These are phyloP conservation scores for Gallinago stenura DNA, from an alignment of 2,797 vertebrate species.

Conservation along the genomic window DNA sequence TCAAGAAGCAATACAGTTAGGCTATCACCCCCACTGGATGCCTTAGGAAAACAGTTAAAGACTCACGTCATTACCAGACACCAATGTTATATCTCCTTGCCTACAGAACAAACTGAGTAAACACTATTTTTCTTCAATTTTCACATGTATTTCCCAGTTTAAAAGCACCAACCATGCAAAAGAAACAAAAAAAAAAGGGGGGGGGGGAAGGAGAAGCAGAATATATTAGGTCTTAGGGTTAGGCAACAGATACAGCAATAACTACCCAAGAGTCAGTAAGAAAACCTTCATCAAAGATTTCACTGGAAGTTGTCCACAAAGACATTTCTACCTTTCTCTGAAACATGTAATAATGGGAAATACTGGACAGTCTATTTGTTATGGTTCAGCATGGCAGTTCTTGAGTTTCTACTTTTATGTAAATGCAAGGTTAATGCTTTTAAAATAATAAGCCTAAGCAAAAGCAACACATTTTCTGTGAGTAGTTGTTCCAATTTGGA, in stretches of 20 bases:
- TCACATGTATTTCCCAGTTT: neutral
- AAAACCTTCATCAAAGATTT: neutral
- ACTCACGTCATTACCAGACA: neutral
- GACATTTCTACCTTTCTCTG: neutral
- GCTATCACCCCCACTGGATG: neutral
- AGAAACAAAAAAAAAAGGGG: neutral
- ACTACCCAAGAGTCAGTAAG: neutral
- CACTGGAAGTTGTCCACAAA: neutral
- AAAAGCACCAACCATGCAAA: neutral
- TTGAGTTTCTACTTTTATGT: neutral
- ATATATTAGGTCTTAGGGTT: neutral
- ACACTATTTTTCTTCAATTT: neutral
- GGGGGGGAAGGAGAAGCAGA: neutral
- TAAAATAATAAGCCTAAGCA: neutral
- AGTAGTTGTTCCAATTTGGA: neutral
- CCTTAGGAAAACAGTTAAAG: neutral
- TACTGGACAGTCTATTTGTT: neutral
- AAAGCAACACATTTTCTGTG: neutral
- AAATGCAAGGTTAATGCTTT: neutral
- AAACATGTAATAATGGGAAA: neutral
- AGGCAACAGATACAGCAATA: neutral
- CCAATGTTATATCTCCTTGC: neutral
- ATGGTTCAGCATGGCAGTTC: neutral
- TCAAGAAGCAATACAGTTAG: neutral
- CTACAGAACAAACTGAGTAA: neutral